A percentile compares a stretch with the other conserved stretches of the same genome.
Conservation (phyloP, 1,140 invertebrate species). For the Dendroctonus ponderosae region DNA sequence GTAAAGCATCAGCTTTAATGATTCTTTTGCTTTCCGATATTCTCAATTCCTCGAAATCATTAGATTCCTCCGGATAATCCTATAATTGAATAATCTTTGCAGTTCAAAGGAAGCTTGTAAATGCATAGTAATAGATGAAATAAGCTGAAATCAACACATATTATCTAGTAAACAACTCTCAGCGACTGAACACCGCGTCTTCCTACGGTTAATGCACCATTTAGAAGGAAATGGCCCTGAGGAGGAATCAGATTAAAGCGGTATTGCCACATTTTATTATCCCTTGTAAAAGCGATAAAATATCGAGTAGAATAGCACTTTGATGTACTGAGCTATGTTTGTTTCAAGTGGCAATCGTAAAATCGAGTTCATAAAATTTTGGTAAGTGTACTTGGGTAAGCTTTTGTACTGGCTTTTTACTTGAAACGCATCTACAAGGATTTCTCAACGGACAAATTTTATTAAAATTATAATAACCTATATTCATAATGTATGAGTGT, state of each 20-base stretch:
- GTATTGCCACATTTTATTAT: slow-evolving; percentile 26
- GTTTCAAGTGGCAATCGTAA: slow-evolving; percentile 4
- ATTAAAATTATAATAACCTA: too few relatives aligned
- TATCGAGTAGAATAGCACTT: slow-evolving; percentile 4
- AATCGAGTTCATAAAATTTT: background rate
- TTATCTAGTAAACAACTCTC: slow-evolving; percentile 24
- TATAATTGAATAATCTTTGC: background rate
- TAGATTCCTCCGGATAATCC: background rate
- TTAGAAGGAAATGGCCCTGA: slow-evolving; percentile 12
- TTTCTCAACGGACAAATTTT: too few relatives aligned
- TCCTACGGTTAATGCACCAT: slow-evolving; percentile 27
- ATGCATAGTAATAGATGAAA: slow-evolving; percentile 4
- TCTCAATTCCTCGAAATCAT: background rate
- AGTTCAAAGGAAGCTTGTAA: slow-evolving; percentile 9
- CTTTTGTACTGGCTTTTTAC: too few relatives aligned
- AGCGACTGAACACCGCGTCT: slow-evolving; percentile 15
- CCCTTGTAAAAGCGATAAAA: slow-evolving; percentile 17
- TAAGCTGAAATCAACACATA: slow-evolving; percentile 17
- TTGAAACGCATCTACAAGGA: too few relatives aligned
- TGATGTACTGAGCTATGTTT: slow-evolving; percentile 2
- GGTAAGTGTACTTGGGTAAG: too few relatives aligned
- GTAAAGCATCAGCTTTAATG: too few relatives aligned
- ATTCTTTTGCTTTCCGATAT: too few relatives aligned
- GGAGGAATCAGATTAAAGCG: slow-evolving; percentile 21
- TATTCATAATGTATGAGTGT: too few relatives aligned